These are phyloP conservation scores for Conopomorpha cramerella DNA, from an alignment of 1,140 invertebrate genomes.

Conservation along the genomic window DNA sequence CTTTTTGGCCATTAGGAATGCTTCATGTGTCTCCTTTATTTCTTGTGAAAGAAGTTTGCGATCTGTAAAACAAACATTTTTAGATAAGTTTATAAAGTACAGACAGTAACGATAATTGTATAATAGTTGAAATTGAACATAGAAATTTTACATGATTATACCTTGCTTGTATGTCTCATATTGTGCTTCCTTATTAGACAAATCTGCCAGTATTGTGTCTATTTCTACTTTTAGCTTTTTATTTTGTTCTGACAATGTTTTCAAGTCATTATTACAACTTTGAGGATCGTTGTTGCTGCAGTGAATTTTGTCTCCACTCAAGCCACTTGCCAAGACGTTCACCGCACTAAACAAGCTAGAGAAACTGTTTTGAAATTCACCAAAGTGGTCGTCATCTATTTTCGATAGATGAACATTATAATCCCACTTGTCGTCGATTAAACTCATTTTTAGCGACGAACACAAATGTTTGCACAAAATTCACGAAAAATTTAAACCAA, in stretches of 20 bases:
- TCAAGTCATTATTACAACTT: background rate
- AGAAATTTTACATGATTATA: too few species aligned
- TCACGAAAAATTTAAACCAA: background rate
- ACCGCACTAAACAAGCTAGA: too few species aligned
- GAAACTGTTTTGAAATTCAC: too few species aligned
- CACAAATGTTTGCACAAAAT: too few species aligned
- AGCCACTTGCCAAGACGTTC: too few species aligned
- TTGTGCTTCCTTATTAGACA: constrained; percentile 19
- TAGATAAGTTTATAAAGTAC: too few species aligned
- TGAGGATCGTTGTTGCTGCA: too few species aligned
- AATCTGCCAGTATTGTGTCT: constrained; percentile 22
- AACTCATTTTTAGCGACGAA: constrained; percentile 29
- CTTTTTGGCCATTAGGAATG: constrained; percentile 44
- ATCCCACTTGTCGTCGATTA: constrained; percentile 24
- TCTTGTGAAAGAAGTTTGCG: constrained; percentile 36
- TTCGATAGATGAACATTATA: constrained; percentile 18
- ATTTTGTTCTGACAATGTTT: constrained; percentile 10
- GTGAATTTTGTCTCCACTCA: too few species aligned
- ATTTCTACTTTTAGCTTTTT: constrained; percentile 25
- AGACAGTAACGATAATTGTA: too few species aligned
- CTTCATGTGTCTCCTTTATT: constrained; percentile 47
- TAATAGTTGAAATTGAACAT: too few species aligned
- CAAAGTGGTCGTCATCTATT: too few species aligned
- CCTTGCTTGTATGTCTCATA: constrained; percentile 36
- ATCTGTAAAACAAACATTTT: constrained; percentile 29